phyloP scores from a whole-genome alignment of 2,888 invertebrate genomes.

The Biston stratarius region DNA sequence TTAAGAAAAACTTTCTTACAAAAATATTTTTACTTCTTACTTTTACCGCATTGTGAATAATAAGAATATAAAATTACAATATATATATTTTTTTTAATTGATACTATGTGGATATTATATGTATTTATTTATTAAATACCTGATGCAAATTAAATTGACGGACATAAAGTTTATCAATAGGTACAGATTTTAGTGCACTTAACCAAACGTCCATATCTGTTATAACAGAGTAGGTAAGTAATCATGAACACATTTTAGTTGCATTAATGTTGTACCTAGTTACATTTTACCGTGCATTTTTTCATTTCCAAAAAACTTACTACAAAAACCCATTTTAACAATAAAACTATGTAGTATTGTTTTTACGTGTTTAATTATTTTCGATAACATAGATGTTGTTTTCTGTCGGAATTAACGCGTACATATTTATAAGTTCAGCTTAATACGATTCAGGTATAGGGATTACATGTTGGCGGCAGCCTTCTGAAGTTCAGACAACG shows the following conservation, averaged over 20 bases:
- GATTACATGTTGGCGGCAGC: conserved; percentile 66
- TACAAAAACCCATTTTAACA: neutral
- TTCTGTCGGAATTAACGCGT: conserved; percentile 36
- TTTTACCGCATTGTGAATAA: neutral
- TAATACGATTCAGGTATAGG: conserved; percentile 56
- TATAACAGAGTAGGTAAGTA: no score
- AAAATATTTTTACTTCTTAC: neutral
- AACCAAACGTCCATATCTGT: no score
- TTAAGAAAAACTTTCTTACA: neutral
- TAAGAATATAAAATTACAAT: no score
- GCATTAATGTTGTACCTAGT: no score
- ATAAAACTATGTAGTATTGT: conserved; percentile 16
- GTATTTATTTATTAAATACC: no score
- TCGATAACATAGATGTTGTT: conserved; percentile 27
- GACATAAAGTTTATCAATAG: no score
- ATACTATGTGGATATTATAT: no score
- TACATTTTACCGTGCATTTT: neutral
- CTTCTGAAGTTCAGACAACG: conserved; percentile 54
- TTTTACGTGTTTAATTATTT: conserved; percentile 11
- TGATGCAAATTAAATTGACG: no score
- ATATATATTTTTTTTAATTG: no score
- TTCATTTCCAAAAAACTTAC: conserved; percentile 1
- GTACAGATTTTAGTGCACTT: no score
- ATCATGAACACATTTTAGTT: no score
- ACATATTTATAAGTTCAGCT: conserved; percentile 57